Conservation (phyloP, 2,113 vertebrate genomes). For the Dromas ardeola region DNA sequence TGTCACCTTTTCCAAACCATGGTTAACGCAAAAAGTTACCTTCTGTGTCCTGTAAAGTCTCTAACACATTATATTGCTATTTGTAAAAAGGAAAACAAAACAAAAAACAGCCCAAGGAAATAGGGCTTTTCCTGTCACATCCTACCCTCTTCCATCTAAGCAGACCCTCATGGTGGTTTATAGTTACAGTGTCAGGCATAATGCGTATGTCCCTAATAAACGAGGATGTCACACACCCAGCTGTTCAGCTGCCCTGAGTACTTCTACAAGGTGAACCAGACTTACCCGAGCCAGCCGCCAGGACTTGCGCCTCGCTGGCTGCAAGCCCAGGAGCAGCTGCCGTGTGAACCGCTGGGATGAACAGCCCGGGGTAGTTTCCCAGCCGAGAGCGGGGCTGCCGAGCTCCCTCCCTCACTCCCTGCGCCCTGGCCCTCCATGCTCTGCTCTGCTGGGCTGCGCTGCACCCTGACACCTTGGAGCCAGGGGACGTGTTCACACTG, state of each 20-base stretch:
- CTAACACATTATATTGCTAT: not conserved
- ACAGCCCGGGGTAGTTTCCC: not conserved
- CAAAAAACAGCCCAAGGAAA: not conserved
- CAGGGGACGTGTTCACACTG: not conserved
- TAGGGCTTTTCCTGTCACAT: not conserved
- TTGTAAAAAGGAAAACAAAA: not conserved
- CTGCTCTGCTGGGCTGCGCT: not conserved
- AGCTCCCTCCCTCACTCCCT: not conserved
- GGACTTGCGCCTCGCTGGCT: not conserved
- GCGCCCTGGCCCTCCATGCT: not conserved
- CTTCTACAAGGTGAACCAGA: not conserved
- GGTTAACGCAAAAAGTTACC: not conserved
- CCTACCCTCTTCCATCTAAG: not conserved
- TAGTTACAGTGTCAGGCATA: not conserved
- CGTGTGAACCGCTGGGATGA: accelerated
- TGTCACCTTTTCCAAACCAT: not conserved
- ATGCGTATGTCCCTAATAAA: not conserved
- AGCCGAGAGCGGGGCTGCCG: not conserved
- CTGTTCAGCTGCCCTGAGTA: not conserved
- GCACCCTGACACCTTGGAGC: not conserved
- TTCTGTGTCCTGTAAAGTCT: not conserved
- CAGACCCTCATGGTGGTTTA: not conserved
- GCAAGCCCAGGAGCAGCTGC: not conserved
- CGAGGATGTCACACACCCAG: not conserved
- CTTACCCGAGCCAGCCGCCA: not conserved